Evolutionary conservation across 1,140 invertebrate genomes (phyloP), one percentile per base, ranked within the genome.

Genomic region (Bombus soroeensis): DNA sequence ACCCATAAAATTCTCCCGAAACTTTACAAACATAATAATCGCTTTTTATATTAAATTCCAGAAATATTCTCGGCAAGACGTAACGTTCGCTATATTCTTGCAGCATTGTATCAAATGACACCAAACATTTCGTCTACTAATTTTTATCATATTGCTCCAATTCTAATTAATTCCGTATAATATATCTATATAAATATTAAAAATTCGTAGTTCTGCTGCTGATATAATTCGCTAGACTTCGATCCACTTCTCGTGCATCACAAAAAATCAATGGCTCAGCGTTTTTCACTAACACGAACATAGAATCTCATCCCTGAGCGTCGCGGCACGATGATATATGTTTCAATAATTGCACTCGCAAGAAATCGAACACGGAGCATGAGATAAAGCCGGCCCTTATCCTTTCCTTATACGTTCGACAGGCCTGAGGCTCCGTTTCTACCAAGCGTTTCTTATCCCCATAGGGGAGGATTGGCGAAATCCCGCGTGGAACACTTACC

Each of bases 401-500:
- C 57, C 80, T 32, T 74, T 89, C 73, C 9, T 57, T 47, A 18
- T 32, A 9, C 18, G 76, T n/a, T 41, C 71, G 59, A 47, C 74
- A 43, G 43, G 37, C 32, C 68, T 43, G 37, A 57, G 80, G 32
- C 4, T 72, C 73, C 34, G 59, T 79, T 15, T 64, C 15, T 71
- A 57, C 53, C 74, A 53, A 53, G n/a, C 66, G 43, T 83, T 88
- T 87, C 85, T 87, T 87, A 74, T 87, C 43, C 43, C 1, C 37
- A 34, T 47, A 53, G 13, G 18, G 39, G 59, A 71, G 18, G 5
- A 85, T 88, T 76, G 68, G 79, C 37, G 28, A 59, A 77, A 83
- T 72, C 73, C 59, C 68, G 83, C 86, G 88, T 68, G n/a, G 68
- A 82, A 91, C 85, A 92, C 92, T 94, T 94, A 96, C 96, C 96